phyloP scores from a whole-genome alignment of 2,113 vertebrate genomes.

The Etheostoma spectabile region DNA sequence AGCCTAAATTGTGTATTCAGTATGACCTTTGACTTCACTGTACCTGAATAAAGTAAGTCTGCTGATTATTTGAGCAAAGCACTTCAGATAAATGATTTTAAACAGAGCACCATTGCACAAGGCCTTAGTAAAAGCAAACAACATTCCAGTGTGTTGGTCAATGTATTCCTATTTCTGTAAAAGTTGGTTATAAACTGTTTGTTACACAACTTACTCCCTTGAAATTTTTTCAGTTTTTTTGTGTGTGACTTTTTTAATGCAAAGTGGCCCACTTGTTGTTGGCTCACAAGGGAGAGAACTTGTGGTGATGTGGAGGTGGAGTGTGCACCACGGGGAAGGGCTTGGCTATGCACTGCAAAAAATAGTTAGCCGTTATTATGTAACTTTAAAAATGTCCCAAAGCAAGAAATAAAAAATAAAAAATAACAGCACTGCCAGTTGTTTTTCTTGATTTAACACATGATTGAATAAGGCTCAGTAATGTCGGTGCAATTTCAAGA shows the following conservation, averaged over 20 bases:
- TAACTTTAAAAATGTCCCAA: neutral
- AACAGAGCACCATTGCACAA: constrained; percentile 6
- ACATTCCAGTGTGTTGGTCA: constrained; percentile 36
- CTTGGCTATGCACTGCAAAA: constrained; percentile 54
- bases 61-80: neutral
- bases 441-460: neutral
- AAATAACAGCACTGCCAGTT: neutral
- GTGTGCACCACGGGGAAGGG: neutral
- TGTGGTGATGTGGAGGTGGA: neutral
- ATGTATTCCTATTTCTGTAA: neutral
- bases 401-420: neutral
- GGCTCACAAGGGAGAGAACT: neutral
- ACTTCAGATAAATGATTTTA: constrained; percentile 18
- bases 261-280: neutral
- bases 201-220: neutral
- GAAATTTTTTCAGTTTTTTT: neutral
- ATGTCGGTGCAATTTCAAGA: neutral
- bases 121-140: constrained; percentile 21
- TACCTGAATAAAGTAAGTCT: neutral
- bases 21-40: constrained; percentile 9
- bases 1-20: neutral
- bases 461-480: too few relatives aligned
- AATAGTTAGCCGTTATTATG: neutral
- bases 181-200: neutral
- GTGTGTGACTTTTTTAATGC: neutral